Base-by-base conservation (phyloP, 2,888 invertebrate species). In the Drosophila colorata region DNA sequence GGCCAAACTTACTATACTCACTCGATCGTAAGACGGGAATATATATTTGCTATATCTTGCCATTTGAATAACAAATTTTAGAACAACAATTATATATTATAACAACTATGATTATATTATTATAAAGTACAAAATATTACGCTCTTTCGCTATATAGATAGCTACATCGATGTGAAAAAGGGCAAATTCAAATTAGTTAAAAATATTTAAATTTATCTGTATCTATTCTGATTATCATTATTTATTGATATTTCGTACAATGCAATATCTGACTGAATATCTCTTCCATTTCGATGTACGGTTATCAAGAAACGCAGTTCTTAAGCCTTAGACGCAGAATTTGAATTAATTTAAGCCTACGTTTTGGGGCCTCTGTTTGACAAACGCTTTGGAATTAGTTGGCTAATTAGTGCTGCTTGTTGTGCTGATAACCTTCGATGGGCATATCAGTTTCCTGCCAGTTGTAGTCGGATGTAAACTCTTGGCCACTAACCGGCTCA, bases 371-470 rank as follows among this genome's bases (percentile, higher is more conserved):
- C 37, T 56, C 28, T 13, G 7, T 5, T 31, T n/a, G 6, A 31
- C 3, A 43, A 18, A 43, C 6, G 58, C 5, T 16, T 33, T 11
- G 11, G 1, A 16, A 25, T 11, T 4, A 28, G 28, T 16, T 23
- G 13, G 4, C 18, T n/a, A 7, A 18, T 49, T 58, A 63, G 5
- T 28, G 46, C 13, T 53, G 49, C 43, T 73, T 75, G 13, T 52
- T n/a, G 2, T 48, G 47, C 31, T 43, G 37, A n/a, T 33, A 40
- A 13, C 4, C 43, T 25, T 56, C 69, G 20, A 8, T 9, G 20
- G 35, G 6, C 5, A 28, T n/a, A 1, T 57, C 48, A 31, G 53
- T 28, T 6, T 58, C 43, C n/a, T 43, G 35, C 72, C 75, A 74
- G 40, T 14, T 37, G 37, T 37, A 57, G 4, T 69, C 58, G 25